Evolutionary conservation across 2,888 invertebrate genomes (phyloP).

Genomic region (Portevinia maculata): DNA sequence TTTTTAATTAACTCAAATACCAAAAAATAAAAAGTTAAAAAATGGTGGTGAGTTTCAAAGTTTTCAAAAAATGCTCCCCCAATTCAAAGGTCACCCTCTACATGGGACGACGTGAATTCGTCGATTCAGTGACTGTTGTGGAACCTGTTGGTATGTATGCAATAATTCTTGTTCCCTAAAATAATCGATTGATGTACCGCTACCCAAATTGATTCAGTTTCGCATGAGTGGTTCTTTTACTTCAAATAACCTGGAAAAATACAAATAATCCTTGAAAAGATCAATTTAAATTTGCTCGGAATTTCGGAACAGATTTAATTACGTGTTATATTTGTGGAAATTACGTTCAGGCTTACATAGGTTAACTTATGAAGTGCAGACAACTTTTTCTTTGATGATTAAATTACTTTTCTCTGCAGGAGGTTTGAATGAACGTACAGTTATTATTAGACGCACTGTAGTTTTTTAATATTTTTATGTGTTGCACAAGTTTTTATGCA

Average conservation of each 20-base stretch:
- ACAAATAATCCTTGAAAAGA: too few species aligned
- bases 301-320: too few species aligned
- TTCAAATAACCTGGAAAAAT: background rate
- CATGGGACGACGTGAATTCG: slow-evolving; percentile 93
- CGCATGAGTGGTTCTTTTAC: slow-evolving; percentile 19
- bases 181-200: slow-evolving; percentile 11
- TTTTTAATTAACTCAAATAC: background rate
- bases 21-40: slow-evolving; percentile 33
- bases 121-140: slow-evolving; percentile 92
- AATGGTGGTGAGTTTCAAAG: slow-evolving; percentile 96
- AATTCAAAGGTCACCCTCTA: slow-evolving; percentile 94
- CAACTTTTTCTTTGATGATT: too few species aligned
- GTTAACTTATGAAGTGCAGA: too few species aligned
- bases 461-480: too few species aligned
- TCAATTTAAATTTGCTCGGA: slow-evolving; percentile 14
- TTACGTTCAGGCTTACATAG: too few species aligned
- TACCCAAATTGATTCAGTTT: slow-evolving; percentile 36
- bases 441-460: too few species aligned
- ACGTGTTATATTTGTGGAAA: too few species aligned
- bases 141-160: slow-evolving; percentile 90
- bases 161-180: slow-evolving; percentile 1
- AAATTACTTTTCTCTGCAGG: too few species aligned
- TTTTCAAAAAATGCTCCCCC: slow-evolving; percentile 95
- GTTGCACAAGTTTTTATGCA: too few species aligned
- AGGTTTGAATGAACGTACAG: too few species aligned